A percentile compares a stretch with the other conserved stretches of the same genome.
Conservation (phyloP, 2,888 invertebrate genomes). For the Yponomeuta sedellus region DNA sequence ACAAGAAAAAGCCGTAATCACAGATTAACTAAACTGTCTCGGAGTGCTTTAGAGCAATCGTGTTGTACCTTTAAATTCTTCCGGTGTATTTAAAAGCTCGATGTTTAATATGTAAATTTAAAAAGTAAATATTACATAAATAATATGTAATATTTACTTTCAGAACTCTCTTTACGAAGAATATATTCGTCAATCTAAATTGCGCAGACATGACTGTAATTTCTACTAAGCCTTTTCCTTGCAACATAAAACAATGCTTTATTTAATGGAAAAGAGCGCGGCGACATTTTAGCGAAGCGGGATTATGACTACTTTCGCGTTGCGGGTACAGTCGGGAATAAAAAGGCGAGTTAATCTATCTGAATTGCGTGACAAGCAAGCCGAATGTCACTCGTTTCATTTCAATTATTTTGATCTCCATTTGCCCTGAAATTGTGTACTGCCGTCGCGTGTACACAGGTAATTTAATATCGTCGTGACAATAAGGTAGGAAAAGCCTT, state of each 20-base stretch:
- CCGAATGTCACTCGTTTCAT: constrained; percentile 48
- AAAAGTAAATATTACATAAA: no score
- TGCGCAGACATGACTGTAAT: neutral
- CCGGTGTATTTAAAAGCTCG: no score
- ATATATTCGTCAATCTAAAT: constrained; percentile 1
- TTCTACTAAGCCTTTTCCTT: neutral
- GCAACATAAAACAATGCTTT: constrained; percentile 1
- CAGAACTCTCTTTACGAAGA: no score
- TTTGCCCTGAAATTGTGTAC: constrained; percentile 36
- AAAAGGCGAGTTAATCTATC: constrained; percentile 38
- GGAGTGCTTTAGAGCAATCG: no score
- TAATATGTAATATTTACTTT: no score
- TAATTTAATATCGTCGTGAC: neutral
- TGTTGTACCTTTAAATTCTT: no score
- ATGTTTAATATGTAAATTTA: no score
- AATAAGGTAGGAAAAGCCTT: neutral
- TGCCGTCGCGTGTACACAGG: constrained; percentile 22
- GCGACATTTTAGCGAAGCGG: constrained; percentile 2
- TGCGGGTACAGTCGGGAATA: constrained; percentile 26
- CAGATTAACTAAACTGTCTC: no score
- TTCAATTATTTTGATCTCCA: constrained; percentile 44
- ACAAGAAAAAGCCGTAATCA: no score
- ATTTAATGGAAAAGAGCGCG: neutral
- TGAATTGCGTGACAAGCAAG: constrained; percentile 51
- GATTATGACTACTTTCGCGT: constrained; percentile 30